phyloP scores from a whole-genome alignment of 2,113 vertebrate genomes.

The Garra rufa region DNA sequence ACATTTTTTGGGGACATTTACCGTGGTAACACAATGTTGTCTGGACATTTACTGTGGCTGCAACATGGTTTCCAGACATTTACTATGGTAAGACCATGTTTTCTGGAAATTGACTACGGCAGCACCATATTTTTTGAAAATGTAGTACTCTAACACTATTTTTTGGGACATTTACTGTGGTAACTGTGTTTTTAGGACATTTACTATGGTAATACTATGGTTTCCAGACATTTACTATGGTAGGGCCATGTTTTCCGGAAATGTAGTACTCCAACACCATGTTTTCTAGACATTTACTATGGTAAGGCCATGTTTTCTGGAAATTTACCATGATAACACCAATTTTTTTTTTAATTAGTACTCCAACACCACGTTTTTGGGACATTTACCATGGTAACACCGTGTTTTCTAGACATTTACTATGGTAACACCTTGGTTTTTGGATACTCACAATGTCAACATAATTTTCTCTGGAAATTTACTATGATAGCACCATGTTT shows the following conservation, averaged over 20 bases:
- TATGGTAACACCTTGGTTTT: background rate
- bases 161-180: accelerated
- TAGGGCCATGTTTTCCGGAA: background rate
- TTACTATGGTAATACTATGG: background rate
- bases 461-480: background rate
- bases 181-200: background rate
- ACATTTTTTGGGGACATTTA: background rate
- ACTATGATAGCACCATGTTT: background rate
- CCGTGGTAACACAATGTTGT: background rate
- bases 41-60: background rate
- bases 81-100: background rate
- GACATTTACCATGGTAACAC: background rate
- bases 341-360: no score
- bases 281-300: background rate
- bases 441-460: background rate
- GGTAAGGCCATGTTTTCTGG: background rate
- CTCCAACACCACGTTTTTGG: background rate
- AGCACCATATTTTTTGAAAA: background rate
- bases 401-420: background rate
- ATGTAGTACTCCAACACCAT: background rate
- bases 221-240: background rate
- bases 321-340: background rate
- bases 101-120: background rate
- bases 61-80: background rate
- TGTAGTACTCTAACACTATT: no score